Base-by-base conservation (phyloP, 2,797 vertebrate genomes). In the Paedocypris micromegethes region DNA sequence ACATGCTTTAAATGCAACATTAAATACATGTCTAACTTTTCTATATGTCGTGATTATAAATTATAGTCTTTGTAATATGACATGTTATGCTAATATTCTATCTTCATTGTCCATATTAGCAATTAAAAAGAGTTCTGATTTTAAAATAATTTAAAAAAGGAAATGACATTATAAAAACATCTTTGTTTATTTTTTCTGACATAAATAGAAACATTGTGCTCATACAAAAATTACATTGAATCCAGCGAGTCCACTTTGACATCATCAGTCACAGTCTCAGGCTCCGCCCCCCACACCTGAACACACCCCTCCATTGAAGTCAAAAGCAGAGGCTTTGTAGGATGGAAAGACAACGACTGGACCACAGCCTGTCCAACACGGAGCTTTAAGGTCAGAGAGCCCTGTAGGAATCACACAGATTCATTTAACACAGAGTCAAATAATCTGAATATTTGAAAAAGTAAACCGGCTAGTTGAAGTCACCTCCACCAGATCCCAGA, bases 281-380 rank as follows among this genome's bases (percentile, higher is more conserved):
- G 76, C 44, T 92, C 90, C 6, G 82, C 85, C 3, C 88, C 86
- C 95, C 95, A 98, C 58, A 94, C 86, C 64, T 93, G 92, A 58
- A 96, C 72, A 1, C 72, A 80, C 40, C 93, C 92, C 74, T 91
- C 91, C 38, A 85, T 88, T 70, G 94, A 88, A 0, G 91, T 90
- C 39, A 96, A 88, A 64, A 97, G 89, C 68, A 83, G 78, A 64
- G 93, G 80, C 78, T 93, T 89, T 0, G 82, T 78, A 0, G 93
- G 96, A 73, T 97, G 96, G 83, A 92, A 95, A 59, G 92, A 86
- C 73, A 98, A 65, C 0, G 94, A 96, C 77, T 97, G 94, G 39
- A 98, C 92, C 0, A 93, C 92, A 0, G 87, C 79, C 1, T 83
- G 88, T 3, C 94, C 92, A 63, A 97, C 91, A 0, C 87, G 82